Evolutionary conservation across 2,888 invertebrate species (phyloP), one percentile per base, ranked within the genome.

Genomic region (Drosophila paranaensis): DNA sequence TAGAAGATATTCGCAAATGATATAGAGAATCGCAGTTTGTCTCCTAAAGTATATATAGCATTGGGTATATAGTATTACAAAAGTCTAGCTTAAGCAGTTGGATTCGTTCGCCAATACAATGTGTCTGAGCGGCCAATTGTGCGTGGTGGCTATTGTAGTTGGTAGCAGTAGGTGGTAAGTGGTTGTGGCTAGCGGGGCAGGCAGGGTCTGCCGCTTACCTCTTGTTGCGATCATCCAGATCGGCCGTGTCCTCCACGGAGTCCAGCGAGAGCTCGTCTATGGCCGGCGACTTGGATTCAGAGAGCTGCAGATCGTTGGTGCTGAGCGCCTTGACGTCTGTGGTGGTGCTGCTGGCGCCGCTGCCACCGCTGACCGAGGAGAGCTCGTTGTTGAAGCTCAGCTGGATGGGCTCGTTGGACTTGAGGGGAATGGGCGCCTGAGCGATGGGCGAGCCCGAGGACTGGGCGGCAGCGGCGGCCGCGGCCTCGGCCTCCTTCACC

Each of bases 221-320:
- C 93, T 97, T 97, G 93, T 97, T 96, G 90, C 97, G 95, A 93
- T 96, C 96, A 91, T 96, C 96, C 90, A 96, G 95, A 89, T 95
- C 95, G 87, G 93, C 96, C 77, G 95, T 95, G 88, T 93, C 94
- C 82, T 96, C 96, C 63, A 94, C 94, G 87, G 96, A 95, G 79
- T 95, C 95, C 81, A 96, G 93, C 5, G 95, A 94, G 89, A 96
- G 95, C 90, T 96, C 95, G 88, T 95, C 95, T 79, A 96, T 95
- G 86, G 94, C 94, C 70, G 95, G 95, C 58, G 94, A 93, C 87
- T 94, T 95, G 82, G 94, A 95, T 85, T 95, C 95, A 56, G 95
- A 95, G 30, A 95, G 94, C 55, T 94, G 91, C 77, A 92, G 83
- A 73, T 93, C 92, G 61, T 90, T 91, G 67, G 55, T 76, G 68